A percentile compares a stretch with the other conserved stretches of the same genome.
Conservation (phyloP, 2,113 vertebrate species). For the Herpailurus yagouaroundi region DNA sequence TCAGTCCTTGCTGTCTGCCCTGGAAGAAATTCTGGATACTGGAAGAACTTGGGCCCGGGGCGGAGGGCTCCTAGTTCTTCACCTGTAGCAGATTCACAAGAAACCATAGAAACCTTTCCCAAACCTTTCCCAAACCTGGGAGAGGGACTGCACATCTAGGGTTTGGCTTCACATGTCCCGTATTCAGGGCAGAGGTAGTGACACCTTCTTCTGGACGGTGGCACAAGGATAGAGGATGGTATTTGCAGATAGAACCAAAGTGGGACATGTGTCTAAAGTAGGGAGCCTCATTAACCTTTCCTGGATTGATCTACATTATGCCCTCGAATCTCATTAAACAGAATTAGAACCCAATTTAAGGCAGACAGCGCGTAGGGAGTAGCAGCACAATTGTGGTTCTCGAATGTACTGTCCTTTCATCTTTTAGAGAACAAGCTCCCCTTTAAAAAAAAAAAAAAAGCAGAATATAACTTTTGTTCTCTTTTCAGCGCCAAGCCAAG, state of each 20-base stretch:
- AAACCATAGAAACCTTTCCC: neutral
- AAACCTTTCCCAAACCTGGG: neutral
- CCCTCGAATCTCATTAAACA: conserved; percentile 69
- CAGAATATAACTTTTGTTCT: conserved; percentile 52
- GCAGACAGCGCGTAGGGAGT: neutral
- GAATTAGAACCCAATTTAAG: conserved; percentile 61
- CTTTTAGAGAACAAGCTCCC: neutral
- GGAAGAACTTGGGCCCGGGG: neutral
- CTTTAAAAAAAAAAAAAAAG: neutral
- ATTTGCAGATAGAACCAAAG: neutral
- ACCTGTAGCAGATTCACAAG: neutral
- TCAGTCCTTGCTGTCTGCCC: neutral
- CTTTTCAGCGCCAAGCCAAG: conserved; percentile 95
- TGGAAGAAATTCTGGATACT: neutral
- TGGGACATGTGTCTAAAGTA: neutral
- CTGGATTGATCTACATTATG: conserved; percentile 52
- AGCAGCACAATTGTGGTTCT: conserved; percentile 21
- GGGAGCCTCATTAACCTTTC: conserved; percentile 54
- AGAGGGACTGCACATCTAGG: neutral
- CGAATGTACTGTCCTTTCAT: conserved; percentile 53
- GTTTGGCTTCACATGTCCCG: neutral
- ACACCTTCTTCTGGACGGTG: neutral
- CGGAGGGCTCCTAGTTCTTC: neutral
- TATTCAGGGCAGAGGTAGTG: neutral
- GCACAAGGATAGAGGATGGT: neutral